phyloP scores from a whole-genome alignment of 2,888 invertebrate genomes.

The Liopterus haemorrhoidalis region DNA sequence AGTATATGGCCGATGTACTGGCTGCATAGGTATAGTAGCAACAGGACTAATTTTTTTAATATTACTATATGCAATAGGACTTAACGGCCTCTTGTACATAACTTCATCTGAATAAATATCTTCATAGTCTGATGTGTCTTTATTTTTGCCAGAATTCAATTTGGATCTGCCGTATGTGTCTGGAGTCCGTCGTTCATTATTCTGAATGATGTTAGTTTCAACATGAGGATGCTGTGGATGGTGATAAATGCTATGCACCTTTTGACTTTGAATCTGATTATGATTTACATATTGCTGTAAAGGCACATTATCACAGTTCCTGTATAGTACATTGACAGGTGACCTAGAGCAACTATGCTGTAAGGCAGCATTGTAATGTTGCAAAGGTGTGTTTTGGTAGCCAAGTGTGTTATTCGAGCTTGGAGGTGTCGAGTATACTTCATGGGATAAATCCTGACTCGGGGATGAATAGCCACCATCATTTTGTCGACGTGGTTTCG shows the following conservation, averaged over 20 bases:
- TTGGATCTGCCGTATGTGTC: conserved; percentile 73
- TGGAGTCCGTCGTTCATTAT: conserved; percentile 68
- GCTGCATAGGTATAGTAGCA: conserved; percentile 35
- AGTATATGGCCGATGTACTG: conserved; percentile 39
- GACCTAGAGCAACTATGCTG: too few relatives aligned
- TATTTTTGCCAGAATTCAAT: conserved; percentile 38
- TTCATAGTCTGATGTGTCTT: conserved; percentile 63
- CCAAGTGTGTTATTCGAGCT: too few relatives aligned
- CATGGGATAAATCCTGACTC: conserved; percentile 53
- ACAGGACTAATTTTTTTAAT: conserved; percentile 36
- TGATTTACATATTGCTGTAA: conserved; percentile 32
- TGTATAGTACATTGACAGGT: too few relatives aligned
- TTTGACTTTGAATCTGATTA: conserved; percentile 35
- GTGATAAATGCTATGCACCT: conserved; percentile 11
- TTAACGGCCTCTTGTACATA: conserved; percentile 57
- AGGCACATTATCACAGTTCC: too few relatives aligned
- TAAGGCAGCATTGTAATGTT: too few relatives aligned
- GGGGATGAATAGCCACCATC: conserved; percentile 70
- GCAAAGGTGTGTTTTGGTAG: too few relatives aligned
- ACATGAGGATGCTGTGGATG: too few relatives aligned
- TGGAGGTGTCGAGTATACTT: too few relatives aligned
- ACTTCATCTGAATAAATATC: conserved; percentile 59
- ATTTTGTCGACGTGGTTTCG: conserved; percentile 75
- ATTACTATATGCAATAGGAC: conserved; percentile 50
- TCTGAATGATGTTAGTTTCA: conserved; percentile 35